Evolutionary conservation across 2,113 vertebrate genomes (phyloP), one percentile per base, ranked within the genome.

Genomic region (Phodopus roborovskii): DNA sequence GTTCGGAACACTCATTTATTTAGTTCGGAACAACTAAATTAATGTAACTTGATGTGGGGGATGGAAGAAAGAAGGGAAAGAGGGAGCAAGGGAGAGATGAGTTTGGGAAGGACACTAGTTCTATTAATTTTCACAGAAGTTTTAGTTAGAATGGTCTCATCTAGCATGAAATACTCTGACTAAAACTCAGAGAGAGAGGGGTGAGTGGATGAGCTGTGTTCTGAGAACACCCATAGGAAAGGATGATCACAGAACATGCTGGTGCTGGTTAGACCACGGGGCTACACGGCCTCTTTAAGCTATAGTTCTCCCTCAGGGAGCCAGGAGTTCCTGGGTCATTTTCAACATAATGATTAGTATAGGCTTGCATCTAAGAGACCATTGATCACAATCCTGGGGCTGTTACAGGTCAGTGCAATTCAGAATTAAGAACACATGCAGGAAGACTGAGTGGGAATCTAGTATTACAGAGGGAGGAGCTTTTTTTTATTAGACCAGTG

Each of bases 231-330:
- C 48, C 36, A 53, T 28, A 33, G 42, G 56, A 17, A 73, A 20
- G n/a, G 58, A 53, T 30, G 13, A 45, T 81, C 28, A 17, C 0
- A 20, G 28, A 62, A 68, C 19, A 36, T 82, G 79, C 16, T 84
- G 83, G 70, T 66, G 19, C 26, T 73, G 7, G 17, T 56, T 83
- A 62, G 85, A 45, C 58, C 13, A 53, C 45, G 62, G 42, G 56
- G 36, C 50, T 1, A 13, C 39, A 82, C 91, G 17, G 39, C 50
- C 5, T 20, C 90, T 22, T 36, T 36, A 73, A n/a, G 39, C 3
- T 85, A 89, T 92, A 79, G 13, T 45, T 92, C 85, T 89, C 84
- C 48, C 60, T 85, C 56, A 68, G 45, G 33, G 87, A 90, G 45
- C 30, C 39, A 79, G 39, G 22, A 60, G 9, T 17, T 56, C 42